Evolutionary conservation across 2,888 invertebrate genomes (phyloP), one percentile per base, ranked within the genome.

Genomic region (Drosophila yooni): DNA sequence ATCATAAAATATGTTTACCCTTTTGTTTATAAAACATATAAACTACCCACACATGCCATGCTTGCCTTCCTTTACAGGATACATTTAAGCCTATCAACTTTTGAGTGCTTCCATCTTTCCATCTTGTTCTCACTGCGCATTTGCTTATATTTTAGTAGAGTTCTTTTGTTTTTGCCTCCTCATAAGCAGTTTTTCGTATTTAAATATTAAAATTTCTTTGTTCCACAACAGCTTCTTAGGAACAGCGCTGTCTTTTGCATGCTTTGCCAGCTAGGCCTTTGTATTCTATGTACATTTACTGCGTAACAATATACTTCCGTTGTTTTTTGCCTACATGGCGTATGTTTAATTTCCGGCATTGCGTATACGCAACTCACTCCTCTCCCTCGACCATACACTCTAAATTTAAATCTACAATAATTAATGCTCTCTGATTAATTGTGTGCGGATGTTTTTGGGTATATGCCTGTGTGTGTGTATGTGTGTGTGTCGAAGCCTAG

Each of bases 271-370:
- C 65, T 59, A 43, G 27, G n/a, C 57, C 18, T 10, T 66, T 31
- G 10, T 25, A 34, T 21, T 51, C 29, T 21, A 36, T 21, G 31
- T 43, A 62, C 65, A 74, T 65, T 78, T 79, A 67, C 72, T 70
- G 82, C 65, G 81, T 73, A 73, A 75, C 75, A 88, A 82, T 73
- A 73, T 77, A 74, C 90, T 79, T 90, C 83, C 90, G 87, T 65
- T 56, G 15, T 46, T 15, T 77, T 65, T 66, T 70, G 80, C 73
- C 77, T 58, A 66, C 64, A 77, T 80, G 77, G 84, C 81, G 74
- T 89, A 86, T 81, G 76, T 79, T 89, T 87, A 86, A 87, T 87
- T 90, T 87, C 90, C 87, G 90, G 84, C 72, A 76, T 76, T 82
- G 73, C 73, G 75, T 72, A 84, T 72, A 76, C 74, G 62, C 65